These are phyloP conservation scores for Pseudomugil gertrudae DNA, from an alignment of 2,797 vertebrate genomes.

Conservation along the genomic window DNA sequence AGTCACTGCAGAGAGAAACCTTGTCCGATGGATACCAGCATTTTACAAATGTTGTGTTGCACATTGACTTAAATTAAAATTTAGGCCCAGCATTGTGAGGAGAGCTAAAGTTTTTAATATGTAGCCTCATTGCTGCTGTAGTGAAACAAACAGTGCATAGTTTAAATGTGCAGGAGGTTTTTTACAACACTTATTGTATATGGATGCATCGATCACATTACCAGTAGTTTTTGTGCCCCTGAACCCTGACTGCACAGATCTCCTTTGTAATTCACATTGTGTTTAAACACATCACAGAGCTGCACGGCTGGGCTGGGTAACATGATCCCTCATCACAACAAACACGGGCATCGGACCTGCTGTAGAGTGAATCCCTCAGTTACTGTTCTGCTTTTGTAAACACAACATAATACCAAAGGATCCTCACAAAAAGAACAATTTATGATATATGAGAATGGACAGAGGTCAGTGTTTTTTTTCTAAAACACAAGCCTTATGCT, in stretches of 20 bases:
- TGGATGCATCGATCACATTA: neutral
- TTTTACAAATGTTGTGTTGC: neutral
- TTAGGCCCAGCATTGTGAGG: no score
- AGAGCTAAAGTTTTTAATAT: neutral
- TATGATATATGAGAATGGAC: no score
- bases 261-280: neutral
- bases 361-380: neutral
- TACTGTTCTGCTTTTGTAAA: neutral
- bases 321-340: conserved; percentile 7
- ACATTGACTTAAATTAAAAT: neutral
- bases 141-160: neutral
- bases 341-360: conserved; percentile 1
- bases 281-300: neutral
- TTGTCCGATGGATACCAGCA: neutral
- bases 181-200: neutral
- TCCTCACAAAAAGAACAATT: neutral
- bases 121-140: neutral
- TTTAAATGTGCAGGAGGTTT: neutral
- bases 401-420: neutral
- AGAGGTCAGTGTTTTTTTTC: neutral
- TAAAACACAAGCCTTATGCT: neutral
- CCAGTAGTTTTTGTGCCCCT: neutral
- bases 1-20: conserved; percentile 5
- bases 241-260: neutral
- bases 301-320: neutral